A percentile compares a stretch with the other conserved stretches of the same genome.
These are phyloP conservation scores for Psittacula derbiana DNA, from an alignment of 2,797 vertebrate species.

Conservation along the genomic window DNA sequence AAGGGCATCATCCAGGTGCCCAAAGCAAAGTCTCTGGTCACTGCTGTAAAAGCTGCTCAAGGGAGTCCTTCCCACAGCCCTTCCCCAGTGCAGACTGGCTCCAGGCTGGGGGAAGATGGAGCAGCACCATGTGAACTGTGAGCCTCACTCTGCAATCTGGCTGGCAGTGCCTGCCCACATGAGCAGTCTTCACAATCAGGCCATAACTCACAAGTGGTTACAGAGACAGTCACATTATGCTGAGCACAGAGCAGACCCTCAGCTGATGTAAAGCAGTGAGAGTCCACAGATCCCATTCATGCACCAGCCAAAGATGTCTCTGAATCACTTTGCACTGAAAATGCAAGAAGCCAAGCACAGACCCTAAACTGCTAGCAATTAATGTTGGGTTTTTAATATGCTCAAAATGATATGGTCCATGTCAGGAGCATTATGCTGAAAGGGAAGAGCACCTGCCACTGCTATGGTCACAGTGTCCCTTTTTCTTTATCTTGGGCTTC, in stretches of 20 bases:
- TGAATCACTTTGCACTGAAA: neutral
- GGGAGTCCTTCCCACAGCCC: neutral
- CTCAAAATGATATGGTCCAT: neutral
- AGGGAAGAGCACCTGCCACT: conserved; percentile 43
- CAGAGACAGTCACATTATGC: neutral
- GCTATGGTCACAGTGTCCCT: conserved; percentile 10
- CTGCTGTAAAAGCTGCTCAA: neutral
- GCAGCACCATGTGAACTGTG: fast-evolving
- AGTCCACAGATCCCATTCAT: neutral
- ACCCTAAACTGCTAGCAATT: neutral
- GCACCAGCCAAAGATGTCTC: neutral
- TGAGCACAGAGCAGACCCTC: neutral
- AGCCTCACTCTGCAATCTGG: neutral
- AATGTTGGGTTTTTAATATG: fast-evolving
- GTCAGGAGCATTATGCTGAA: neutral
- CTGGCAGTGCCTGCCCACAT: neutral
- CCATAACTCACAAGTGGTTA: neutral
- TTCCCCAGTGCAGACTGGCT: neutral
- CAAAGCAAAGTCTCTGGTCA: neutral
- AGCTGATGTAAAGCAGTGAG: neutral
- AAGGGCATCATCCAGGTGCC: neutral
- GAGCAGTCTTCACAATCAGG: neutral
- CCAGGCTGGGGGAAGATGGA: too few relatives aligned
- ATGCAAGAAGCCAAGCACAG: neutral
- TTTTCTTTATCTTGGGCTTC: conserved; percentile 53